These are phyloP conservation scores for Pachycephala philippinensis DNA, from an alignment of 2,113 vertebrate species.

Conservation along the genomic window DNA sequence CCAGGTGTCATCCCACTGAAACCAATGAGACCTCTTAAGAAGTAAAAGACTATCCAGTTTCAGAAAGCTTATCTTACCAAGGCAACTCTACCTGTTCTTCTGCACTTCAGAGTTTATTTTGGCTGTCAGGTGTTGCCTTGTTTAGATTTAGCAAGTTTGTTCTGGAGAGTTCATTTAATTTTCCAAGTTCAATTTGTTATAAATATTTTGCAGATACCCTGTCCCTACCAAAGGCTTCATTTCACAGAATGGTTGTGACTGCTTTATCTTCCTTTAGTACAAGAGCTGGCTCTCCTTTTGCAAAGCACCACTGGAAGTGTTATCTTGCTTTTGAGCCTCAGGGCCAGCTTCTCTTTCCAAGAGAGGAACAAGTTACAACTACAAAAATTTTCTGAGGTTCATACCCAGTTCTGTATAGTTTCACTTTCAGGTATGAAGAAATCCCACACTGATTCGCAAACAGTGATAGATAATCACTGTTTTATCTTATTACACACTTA, in stretches of 20 bases:
- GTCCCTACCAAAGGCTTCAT: not conserved
- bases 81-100: not conserved
- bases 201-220: not conserved
- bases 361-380: not conserved
- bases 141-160: not conserved
- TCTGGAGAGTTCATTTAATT: not conserved
- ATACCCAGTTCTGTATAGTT: not conserved
- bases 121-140: accelerated
- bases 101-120: not conserved
- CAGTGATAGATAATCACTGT: not conserved
- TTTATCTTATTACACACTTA: not conserved
- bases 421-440: not conserved
- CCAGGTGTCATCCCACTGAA: not conserved
- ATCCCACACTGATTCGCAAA: not conserved
- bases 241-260: not conserved
- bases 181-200: not conserved
- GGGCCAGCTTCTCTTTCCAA: not conserved
- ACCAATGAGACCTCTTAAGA: not conserved
- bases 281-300: not conserved
- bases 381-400: not conserved
- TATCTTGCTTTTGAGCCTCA: not conserved
- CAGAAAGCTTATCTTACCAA: not conserved
- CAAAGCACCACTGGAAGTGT: not conserved
- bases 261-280: not conserved
- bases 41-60: not conserved